Evolutionary conservation across 2,113 vertebrate species (phyloP).

Genomic region (Acrocephalus arundinaceus): DNA sequence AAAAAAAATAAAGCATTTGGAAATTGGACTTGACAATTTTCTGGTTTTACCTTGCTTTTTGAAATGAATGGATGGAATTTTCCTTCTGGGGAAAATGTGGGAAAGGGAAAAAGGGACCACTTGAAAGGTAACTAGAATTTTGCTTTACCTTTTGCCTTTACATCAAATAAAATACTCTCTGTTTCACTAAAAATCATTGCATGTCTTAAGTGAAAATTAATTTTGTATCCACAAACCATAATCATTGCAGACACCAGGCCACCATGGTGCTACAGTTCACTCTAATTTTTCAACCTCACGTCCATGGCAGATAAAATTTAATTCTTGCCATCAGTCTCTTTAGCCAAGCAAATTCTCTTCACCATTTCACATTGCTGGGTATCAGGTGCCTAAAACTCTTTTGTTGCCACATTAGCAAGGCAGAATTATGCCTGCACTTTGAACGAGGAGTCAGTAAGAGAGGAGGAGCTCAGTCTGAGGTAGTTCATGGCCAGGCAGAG

Average conservation of each 20-base stretch:
- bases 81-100: not conserved
- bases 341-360: not conserved
- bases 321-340: not conserved
- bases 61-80: not conserved
- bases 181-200: not conserved
- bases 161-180: not conserved
- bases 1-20: not conserved
- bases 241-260: not conserved
- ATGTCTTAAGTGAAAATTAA: not conserved
- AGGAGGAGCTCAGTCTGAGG: not conserved
- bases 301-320: not conserved
- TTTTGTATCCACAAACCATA: not conserved
- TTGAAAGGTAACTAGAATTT: not conserved
- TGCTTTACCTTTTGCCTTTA: not conserved
- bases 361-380: not conserved
- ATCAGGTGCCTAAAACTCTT: not conserved
- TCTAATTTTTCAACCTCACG: not conserved
- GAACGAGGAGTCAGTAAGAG: not conserved
- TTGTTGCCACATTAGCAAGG: not conserved
- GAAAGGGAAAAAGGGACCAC: not conserved
- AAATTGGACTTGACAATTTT: not conserved
- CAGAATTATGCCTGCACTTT: not conserved
- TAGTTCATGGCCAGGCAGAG: not conserved
- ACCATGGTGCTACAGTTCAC: not conserved
- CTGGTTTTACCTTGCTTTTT: not conserved